phyloP scores from a whole-genome alignment of 1,140 invertebrate species.

The Drosophila mayri region DNA sequence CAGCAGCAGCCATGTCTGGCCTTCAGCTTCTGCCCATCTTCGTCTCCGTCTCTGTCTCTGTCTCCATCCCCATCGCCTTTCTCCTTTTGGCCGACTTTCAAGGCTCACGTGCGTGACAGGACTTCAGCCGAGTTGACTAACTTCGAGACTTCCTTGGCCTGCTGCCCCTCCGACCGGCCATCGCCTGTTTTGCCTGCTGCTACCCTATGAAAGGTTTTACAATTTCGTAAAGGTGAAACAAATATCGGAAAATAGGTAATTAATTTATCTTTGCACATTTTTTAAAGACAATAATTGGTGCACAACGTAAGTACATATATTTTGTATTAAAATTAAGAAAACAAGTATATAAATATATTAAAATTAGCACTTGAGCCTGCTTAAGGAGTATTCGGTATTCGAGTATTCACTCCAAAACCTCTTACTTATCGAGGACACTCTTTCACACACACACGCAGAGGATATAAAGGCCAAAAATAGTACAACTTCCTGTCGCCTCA shows the following conservation, averaged over 20 bases:
- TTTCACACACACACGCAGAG: background rate
- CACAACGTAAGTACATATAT: no score
- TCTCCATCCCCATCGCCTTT: constrained; percentile 19
- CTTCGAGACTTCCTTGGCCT: constrained; percentile 27
- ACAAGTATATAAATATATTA: background rate
- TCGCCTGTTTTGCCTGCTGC: background rate
- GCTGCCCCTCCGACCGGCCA: background rate
- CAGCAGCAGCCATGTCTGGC: constrained; percentile 51
- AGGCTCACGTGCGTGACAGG: constrained; percentile 58
- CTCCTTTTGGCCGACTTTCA: constrained; percentile 12
- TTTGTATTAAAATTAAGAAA: background rate
- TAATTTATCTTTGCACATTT: no score
- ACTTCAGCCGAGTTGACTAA: constrained; percentile 48
- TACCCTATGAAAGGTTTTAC: constrained; percentile 7
- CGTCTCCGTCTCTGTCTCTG: background rate
- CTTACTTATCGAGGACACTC: constrained; percentile 27
- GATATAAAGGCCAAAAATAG: constrained; percentile 43
- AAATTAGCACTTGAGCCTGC: background rate
- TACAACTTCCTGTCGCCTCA: constrained; percentile 54
- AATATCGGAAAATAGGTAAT: no score
- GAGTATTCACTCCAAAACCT: no score
- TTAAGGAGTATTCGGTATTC: constrained; percentile 23
- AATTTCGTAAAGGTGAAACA: background rate
- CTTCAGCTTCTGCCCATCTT: background rate
- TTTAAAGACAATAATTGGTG: no score